Conservation (phyloP, 2,888 invertebrate genomes). For the Epicampocera succincta region DNA sequence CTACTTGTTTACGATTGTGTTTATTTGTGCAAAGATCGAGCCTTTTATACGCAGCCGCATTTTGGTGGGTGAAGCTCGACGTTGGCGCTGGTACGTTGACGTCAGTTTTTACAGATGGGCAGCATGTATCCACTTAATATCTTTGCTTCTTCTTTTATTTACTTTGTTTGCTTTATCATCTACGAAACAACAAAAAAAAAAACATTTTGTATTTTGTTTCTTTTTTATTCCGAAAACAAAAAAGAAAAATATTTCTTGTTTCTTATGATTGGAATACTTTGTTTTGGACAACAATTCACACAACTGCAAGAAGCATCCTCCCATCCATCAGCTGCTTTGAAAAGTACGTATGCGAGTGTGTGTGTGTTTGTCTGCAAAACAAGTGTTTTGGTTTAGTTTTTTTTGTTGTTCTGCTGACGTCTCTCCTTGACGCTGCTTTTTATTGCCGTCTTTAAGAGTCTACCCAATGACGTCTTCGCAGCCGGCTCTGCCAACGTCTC, state of each 20-base stretch:
- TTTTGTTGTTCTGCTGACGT: slow-evolving; percentile 3
- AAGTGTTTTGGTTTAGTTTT: slow-evolving; percentile 47
- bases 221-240: too few relatives aligned
- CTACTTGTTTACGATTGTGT: slow-evolving; percentile 66
- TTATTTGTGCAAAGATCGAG: slow-evolving; percentile 66
- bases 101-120: slow-evolving; percentile 61
- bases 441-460: slow-evolving; percentile 4
- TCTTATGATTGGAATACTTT: slow-evolving; percentile 16
- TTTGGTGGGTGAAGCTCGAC: slow-evolving; percentile 69
- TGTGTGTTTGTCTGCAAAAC: slow-evolving; percentile 53
- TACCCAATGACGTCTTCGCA: slow-evolving; percentile 29
- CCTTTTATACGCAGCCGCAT: slow-evolving; percentile 70
- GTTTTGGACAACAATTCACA: background rate
- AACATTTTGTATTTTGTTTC: slow-evolving; percentile 6
- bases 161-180: slow-evolving; percentile 10
- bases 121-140: slow-evolving; percentile 45
- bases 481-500: slow-evolving; percentile 57
- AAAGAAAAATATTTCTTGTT: slow-evolving; percentile 20
- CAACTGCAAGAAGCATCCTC: slow-evolving; percentile 12
- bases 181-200: slow-evolving; percentile 14
- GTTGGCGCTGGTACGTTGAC: slow-evolving; percentile 48
- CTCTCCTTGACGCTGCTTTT: background rate
- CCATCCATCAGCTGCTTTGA: slow-evolving; percentile 39
- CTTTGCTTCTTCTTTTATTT: slow-evolving; percentile 39
- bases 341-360: background rate